Conservation (phyloP, 2,113 vertebrate genomes). For the Gymnobelideus leadbeateri region DNA sequence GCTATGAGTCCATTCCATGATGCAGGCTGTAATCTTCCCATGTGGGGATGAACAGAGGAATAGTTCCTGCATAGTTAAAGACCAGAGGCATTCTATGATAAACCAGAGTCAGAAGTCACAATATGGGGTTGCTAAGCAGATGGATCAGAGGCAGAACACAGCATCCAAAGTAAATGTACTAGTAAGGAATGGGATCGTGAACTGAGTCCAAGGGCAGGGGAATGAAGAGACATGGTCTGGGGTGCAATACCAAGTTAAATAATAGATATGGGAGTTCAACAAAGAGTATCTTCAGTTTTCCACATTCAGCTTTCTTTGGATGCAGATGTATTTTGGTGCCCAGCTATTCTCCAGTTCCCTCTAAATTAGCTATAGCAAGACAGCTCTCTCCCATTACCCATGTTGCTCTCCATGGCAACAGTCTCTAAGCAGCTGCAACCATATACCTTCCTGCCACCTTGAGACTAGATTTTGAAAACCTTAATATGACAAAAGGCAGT, state of each 20-base stretch:
- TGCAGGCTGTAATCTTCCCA: neutral
- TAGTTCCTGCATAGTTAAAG: neutral
- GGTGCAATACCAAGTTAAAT: neutral
- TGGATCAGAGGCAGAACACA: neutral
- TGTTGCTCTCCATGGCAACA: neutral
- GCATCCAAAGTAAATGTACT: neutral
- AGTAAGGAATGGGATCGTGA: neutral
- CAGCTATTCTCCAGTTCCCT: neutral
- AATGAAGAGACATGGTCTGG: neutral
- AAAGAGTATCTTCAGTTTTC: neutral
- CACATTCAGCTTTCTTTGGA: neutral
- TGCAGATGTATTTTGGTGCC: neutral
- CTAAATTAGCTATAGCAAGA: neutral
- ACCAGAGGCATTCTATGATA: neutral
- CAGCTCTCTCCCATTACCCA: neutral
- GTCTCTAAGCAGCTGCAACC: neutral
- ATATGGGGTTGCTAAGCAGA: conserved; percentile 5
- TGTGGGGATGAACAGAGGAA: neutral
- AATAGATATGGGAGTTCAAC: neutral
- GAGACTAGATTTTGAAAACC: conserved; percentile 38
- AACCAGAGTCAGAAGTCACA: neutral
- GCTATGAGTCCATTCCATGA: neutral
- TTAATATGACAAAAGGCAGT: neutral
- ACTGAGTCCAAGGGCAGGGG: neutral
- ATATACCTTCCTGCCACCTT: neutral